Conservation (phyloP, 2,797 vertebrate species). For the Micrastur ruficollis region DNA sequence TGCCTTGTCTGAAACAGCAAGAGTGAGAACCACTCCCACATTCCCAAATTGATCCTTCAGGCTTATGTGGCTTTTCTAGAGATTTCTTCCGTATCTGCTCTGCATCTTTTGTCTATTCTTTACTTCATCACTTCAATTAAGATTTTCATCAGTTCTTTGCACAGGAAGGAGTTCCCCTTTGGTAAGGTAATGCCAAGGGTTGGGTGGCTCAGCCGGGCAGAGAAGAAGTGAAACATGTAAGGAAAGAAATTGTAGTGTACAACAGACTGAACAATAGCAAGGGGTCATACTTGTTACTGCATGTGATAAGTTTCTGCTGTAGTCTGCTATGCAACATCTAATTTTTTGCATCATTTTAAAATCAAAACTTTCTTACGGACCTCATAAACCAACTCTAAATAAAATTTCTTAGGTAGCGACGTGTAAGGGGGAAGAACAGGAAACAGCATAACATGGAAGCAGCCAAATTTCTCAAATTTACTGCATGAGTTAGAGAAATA, state of each 20-base stretch:
- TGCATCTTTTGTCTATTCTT: background rate
- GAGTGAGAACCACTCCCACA: background rate
- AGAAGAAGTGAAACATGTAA: background rate
- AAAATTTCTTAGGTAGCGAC: background rate
- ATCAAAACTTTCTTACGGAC: background rate
- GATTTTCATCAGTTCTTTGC: background rate
- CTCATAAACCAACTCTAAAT: background rate
- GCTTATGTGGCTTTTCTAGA: background rate
- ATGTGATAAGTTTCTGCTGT: background rate
- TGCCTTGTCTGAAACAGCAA: background rate
- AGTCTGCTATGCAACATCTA: background rate
- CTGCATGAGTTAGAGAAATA: background rate
- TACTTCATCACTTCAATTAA: background rate
- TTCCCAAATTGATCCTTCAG: background rate
- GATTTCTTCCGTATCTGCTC: background rate
- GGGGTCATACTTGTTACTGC: background rate
- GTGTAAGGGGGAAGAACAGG: background rate
- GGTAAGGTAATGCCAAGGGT: background rate
- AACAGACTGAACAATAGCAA: background rate
- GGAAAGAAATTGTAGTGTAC: background rate
- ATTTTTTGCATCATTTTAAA: background rate
- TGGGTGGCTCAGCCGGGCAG: background rate
- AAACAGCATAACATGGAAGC: background rate
- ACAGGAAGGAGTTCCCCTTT: background rate
- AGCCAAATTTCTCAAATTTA: background rate